Evolutionary conservation across 92 coral and sea anemone genomes (phyloP).

Genomic region (Parazoanthus swiftii): DNA sequence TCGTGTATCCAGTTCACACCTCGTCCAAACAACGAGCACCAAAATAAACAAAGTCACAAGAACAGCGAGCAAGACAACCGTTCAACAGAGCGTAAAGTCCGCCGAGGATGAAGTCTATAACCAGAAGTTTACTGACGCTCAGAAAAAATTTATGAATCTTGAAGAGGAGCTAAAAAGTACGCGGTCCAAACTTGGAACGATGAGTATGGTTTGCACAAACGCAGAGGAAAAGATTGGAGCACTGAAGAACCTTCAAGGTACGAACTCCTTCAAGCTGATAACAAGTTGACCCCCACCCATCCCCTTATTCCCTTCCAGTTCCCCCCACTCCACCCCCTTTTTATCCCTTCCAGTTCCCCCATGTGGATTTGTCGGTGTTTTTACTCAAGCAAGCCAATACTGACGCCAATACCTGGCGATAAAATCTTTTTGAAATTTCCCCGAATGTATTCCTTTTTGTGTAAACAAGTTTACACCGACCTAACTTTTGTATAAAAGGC

Average conservation of each 20-base stretch:
- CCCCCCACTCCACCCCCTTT: background rate
- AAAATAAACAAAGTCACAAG: background rate
- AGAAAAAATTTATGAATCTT: constrained; percentile 64
- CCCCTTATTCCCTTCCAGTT: background rate
- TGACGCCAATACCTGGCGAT: too few species aligned
- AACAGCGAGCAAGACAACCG: background rate
- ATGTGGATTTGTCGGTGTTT: background rate
- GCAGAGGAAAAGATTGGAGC: constrained; percentile 73
- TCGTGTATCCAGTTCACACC: constrained; percentile 7
- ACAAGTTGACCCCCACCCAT: background rate
- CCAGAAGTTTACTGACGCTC: constrained; percentile 66
- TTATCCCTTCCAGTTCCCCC: background rate
- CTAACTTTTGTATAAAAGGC: too few species aligned
- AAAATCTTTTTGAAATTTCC: background rate
- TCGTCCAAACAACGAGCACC: constrained; percentile 17
- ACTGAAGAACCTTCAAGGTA: constrained; percentile 52
- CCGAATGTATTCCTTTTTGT: background rate
- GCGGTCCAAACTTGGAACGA: constrained; percentile 62
- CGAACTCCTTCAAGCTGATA: background rate
- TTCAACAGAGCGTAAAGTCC: background rate
- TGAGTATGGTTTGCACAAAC: constrained; percentile 72
- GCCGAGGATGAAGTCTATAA: constrained; percentile 50
- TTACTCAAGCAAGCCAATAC: too few species aligned
- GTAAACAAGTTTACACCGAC: too few species aligned
- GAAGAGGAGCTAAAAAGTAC: constrained; percentile 74